Base-by-base conservation (phyloP, 2,113 vertebrate species). In the Thunnus thynnus region DNA sequence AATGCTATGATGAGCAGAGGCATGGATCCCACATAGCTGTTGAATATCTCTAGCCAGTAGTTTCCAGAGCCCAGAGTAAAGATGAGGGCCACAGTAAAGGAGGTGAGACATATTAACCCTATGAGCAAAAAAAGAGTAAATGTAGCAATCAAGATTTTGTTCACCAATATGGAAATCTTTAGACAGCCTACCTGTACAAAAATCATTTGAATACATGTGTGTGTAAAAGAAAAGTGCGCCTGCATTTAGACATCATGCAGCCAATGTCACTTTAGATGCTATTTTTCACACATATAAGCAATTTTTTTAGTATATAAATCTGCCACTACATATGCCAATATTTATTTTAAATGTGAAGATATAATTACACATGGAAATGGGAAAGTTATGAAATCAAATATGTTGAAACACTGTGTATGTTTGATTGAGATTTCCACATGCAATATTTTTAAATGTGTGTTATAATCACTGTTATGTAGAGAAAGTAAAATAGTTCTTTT, bases 1-100 rank as follows among this genome's bases (percentile, higher is more conserved):
- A 97, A 96, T 6, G 95, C 95, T 0, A 97, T 91, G 82, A 97
- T 51, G 22, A 97, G 86, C 66, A 98, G 94, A 69, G 96, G 95
- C 46, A 97, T 16, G 0, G 96, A 95, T 0, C 86, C 94, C 0
- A 91, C 95, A 0, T 94, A 96, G 66, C 32, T 94, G 91, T 97
- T 97, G 56, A 97, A 97, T 83, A 97, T 90, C 88, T 95, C 95
- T 22, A 97, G 93, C 96, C 97, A 97, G 89, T 97, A 97, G 86
- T 93, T 97, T 8, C 97, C 97, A 0, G 96, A 97, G 36, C 93
- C 90, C 94, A 97, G 60, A 0, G 95, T 95, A 80, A 98, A 98
- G 83, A 96, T 94, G 47, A 95, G 91, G 50, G 95, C 93, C 5
- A 83, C 22, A 65, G 93, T 25, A 83, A 97, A 96, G 14, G 78